Evolutionary conservation across 1,140 invertebrate species (phyloP).

Genomic region (Penaeus indicus): DNA sequence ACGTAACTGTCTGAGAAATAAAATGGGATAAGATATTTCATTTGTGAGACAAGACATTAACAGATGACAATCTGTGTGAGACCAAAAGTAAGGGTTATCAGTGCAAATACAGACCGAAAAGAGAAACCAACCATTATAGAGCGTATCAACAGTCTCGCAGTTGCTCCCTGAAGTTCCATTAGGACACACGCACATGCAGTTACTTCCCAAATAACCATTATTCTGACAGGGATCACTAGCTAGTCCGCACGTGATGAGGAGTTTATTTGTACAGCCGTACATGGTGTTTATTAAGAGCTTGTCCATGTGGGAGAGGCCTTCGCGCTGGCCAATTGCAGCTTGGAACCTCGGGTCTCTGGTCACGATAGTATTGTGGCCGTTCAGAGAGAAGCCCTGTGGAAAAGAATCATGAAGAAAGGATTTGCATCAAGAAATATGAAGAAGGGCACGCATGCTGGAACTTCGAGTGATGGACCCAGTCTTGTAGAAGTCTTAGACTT

Average conservation of each 20-base stretch:
- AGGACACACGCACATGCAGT: slow-evolving; percentile 44
- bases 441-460: neutral
- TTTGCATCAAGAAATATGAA: neutral
- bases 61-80: too few relatives aligned
- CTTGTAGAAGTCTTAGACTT: too few relatives aligned
- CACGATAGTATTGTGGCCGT: slow-evolving; percentile 22
- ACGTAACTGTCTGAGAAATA: too few relatives aligned
- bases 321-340: slow-evolving; percentile 36
- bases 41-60: too few relatives aligned
- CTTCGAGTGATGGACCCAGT: neutral
- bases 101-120: too few relatives aligned
- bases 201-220: slow-evolving; percentile 31
- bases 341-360: slow-evolving; percentile 28
- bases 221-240: slow-evolving; percentile 38
- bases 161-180: slow-evolving; percentile 1
- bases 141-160: slow-evolving; percentile 24
- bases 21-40: too few relatives aligned
- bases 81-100: too few relatives aligned
- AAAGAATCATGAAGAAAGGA: neutral
- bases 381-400: neutral
- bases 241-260: slow-evolving; percentile 10
- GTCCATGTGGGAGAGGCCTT: slow-evolving; percentile 47
- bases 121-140: slow-evolving; percentile 17
- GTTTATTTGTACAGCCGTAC: slow-evolving; percentile 34
- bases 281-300: slow-evolving; percentile 30